Evolutionary conservation across 2,113 vertebrate genomes (phyloP).

Genomic region (Podilymbus podiceps): DNA sequence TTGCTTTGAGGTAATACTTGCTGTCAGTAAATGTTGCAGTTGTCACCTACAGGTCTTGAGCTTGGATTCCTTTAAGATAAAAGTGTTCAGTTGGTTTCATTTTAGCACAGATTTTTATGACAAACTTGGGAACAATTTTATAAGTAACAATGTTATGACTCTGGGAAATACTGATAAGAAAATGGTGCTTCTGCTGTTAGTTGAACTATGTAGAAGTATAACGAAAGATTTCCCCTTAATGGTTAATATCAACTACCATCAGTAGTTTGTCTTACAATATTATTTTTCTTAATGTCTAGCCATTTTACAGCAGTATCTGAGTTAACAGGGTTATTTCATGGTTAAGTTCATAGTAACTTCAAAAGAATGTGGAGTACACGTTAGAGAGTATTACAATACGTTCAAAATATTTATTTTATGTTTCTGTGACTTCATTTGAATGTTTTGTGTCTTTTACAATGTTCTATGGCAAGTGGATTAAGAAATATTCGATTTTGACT

Average conservation of each 20-base stretch:
- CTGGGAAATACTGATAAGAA: neutral
- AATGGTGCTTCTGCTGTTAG: neutral
- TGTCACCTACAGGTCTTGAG: neutral
- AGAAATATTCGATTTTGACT: neutral
- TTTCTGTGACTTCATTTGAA: neutral
- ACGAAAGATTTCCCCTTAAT: neutral
- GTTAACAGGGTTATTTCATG: neutral
- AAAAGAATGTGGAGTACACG: neutral
- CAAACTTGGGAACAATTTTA: neutral
- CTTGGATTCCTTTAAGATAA: neutral
- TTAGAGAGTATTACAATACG: neutral
- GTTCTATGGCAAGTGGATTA: neutral
- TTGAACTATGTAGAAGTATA: neutral
- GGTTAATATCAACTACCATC: neutral
- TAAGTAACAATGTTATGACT: neutral
- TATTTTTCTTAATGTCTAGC: neutral
- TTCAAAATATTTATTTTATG: neutral
- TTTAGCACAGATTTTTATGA: neutral
- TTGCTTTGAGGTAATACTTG: neutral
- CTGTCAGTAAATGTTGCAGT: neutral
- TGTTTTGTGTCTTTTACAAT: neutral
- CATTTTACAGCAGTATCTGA: neutral
- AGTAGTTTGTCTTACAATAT: neutral
- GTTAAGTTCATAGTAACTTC: neutral
- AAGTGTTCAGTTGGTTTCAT: neutral